Percentiles rank a stretch among this genome's conserved stretches.
Evolutionary conservation across 2,888 invertebrate species (phyloP).

Genomic region (Atrina japonica): DNA sequence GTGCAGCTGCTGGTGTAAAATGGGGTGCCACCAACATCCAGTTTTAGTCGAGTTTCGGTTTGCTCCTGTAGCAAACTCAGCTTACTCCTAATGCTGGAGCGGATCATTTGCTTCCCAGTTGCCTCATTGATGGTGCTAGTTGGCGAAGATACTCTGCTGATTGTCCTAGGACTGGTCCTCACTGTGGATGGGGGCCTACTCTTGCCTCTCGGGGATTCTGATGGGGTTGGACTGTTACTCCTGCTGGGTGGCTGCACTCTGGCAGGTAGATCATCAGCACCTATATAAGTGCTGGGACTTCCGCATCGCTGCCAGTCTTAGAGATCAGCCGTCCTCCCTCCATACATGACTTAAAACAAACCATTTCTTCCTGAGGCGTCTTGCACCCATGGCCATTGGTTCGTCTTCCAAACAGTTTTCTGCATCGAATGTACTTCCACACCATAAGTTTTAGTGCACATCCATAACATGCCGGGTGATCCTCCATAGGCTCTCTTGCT

Average conservation of each 20-base stretch:
- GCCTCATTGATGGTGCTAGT: no score
- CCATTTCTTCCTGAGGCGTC: conserved; percentile 6
- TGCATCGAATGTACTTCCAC: conserved; percentile 6
- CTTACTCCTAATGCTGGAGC: no score
- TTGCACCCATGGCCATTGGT: conserved; percentile 6
- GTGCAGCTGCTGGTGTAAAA: neutral
- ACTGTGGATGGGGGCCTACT: no score
- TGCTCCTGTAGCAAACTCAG: neutral
- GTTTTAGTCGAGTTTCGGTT: neutral
- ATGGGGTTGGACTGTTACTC: no score
- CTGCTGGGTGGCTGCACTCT: neutral
- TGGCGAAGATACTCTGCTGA: no score
- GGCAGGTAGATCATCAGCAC: neutral
- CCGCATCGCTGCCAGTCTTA: neutral
- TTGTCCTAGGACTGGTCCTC: no score
- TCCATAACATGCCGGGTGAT: conserved; percentile 3
- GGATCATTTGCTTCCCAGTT: no score
- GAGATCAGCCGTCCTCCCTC: neutral
- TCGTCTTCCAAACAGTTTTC: neutral
- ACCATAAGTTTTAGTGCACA: neutral
- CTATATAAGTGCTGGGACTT: neutral
- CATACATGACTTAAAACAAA: neutral
- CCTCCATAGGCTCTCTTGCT: neutral
- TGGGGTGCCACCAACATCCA: neutral
- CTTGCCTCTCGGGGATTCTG: neutral